These are phyloP conservation scores for Zeugodacus cucurbitae DNA, from an alignment of 1,140 invertebrate species.

Conservation along the genomic window DNA sequence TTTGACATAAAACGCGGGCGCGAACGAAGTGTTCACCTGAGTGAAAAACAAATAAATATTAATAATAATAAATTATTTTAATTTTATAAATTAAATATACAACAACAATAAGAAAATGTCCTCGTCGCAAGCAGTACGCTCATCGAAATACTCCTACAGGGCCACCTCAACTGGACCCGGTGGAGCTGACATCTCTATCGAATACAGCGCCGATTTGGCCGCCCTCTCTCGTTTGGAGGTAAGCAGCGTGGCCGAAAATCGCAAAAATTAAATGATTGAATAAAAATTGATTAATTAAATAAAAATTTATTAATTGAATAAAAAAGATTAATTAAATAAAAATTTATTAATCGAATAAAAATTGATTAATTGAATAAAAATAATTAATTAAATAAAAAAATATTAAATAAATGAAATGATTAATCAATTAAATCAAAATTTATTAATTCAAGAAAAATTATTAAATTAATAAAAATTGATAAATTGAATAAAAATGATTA, in stretches of 20 bases:
- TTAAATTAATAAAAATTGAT: neutral
- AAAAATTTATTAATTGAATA: constrained; percentile 17
- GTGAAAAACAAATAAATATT: constrained; percentile 37
- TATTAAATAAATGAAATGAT: neutral
- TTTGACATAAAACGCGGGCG: constrained; percentile 28
- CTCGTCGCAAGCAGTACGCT: constrained; percentile 82
- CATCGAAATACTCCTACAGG: constrained; percentile 90
- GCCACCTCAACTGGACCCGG: constrained; percentile 77
- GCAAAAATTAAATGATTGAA: neutral
- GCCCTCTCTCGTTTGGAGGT: constrained; percentile 93
- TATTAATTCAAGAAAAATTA: neutral
- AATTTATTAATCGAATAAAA: neutral
- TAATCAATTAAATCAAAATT: too few species aligned
- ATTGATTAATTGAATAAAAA: neutral
- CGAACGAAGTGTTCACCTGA: constrained; percentile 43
- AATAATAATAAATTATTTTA: constrained; percentile 42
- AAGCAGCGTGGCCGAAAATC: constrained; percentile 60
- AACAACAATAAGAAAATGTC: constrained; percentile 57
- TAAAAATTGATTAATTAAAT: neutral
- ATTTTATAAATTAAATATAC: constrained; percentile 17
- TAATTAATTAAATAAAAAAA: neutral
- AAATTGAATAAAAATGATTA: constrained; percentile 6
- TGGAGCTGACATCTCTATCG: constrained; percentile 90
- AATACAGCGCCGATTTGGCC: constrained; percentile 91
- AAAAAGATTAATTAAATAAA: neutral